These are phyloP conservation scores for Epinephelus fuscoguttatus DNA, from an alignment of 2,113 vertebrate species.

Conservation along the genomic window DNA sequence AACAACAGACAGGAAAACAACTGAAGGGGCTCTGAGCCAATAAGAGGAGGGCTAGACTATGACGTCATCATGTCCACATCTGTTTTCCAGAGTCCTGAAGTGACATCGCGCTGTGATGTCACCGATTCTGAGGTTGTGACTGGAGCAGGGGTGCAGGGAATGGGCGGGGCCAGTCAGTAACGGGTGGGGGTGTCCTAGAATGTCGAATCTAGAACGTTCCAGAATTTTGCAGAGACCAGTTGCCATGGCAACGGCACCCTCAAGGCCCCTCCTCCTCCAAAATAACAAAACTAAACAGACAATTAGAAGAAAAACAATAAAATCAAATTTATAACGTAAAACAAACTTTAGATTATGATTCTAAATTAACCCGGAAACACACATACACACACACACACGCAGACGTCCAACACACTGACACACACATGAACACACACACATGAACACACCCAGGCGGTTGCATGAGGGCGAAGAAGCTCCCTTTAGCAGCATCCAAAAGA, in stretches of 20 bases:
- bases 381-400: neutral
- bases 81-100: neutral
- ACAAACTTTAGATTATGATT: slow-evolving; percentile 52
- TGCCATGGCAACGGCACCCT: neutral
- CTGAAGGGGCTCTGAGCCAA: slow-evolving; percentile 38
- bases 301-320: slow-evolving; percentile 26
- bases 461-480: slow-evolving; percentile 33
- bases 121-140: slow-evolving; percentile 24
- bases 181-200: slow-evolving; percentile 3
- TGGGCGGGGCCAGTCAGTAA: slow-evolving; percentile 24
- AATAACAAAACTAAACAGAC: slow-evolving; percentile 25
- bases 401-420: neutral
- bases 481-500: slow-evolving; percentile 69
- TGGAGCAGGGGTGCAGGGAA: slow-evolving; percentile 1
- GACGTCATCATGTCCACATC: slow-evolving; percentile 41
- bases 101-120: slow-evolving; percentile 16
- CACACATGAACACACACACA: neutral
- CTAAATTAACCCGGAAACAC: slow-evolving; percentile 42
- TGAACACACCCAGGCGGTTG: neutral
- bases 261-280: slow-evolving; percentile 1
- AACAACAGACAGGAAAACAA: slow-evolving; percentile 25
- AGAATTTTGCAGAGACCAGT: neutral
- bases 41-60: slow-evolving; percentile 23
- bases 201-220: neutral
- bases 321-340: slow-evolving; percentile 52